phyloP scores from a whole-genome alignment of 1,140 invertebrate species.

The Pseudomyrmex pallidus region DNA sequence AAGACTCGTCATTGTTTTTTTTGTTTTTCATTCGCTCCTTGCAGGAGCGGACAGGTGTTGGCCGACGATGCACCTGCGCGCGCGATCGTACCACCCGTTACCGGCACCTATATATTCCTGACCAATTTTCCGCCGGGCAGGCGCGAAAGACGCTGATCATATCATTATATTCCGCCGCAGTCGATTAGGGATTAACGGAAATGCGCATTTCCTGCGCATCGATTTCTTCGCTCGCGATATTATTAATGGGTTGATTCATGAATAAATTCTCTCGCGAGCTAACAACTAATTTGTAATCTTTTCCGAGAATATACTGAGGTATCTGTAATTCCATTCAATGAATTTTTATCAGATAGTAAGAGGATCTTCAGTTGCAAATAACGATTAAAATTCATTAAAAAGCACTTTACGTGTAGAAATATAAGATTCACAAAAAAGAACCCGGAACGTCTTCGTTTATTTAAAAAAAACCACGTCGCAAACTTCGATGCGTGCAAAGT shows the following conservation, averaged over 20 bases:
- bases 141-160: slow-evolving; percentile 45
- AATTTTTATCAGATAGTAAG: too few species aligned
- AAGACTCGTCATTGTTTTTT: neutral
- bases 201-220: neutral
- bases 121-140: slow-evolving; percentile 53
- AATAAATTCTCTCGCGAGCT: too few species aligned
- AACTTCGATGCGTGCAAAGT: too few species aligned
- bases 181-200: slow-evolving; percentile 27
- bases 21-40: slow-evolving; percentile 22
- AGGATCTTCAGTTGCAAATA: too few species aligned
- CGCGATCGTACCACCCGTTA: slow-evolving; percentile 25
- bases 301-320: too few species aligned
- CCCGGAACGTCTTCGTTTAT: too few species aligned
- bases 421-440: too few species aligned
- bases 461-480: too few species aligned
- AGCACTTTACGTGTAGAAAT: too few species aligned
- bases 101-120: slow-evolving; percentile 38
- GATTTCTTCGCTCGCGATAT: slow-evolving; percentile 1
- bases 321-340: too few species aligned
- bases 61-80: slow-evolving; percentile 51
- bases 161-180: slow-evolving; percentile 43
- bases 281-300: too few species aligned
- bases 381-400: too few species aligned
- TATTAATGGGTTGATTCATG: neutral
- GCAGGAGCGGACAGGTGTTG: slow-evolving; percentile 55